Evolutionary conservation across 2,797 vertebrate genomes (phyloP), one percentile per base, ranked within the genome.

Genomic region (Distichodus sexfasciatus): DNA sequence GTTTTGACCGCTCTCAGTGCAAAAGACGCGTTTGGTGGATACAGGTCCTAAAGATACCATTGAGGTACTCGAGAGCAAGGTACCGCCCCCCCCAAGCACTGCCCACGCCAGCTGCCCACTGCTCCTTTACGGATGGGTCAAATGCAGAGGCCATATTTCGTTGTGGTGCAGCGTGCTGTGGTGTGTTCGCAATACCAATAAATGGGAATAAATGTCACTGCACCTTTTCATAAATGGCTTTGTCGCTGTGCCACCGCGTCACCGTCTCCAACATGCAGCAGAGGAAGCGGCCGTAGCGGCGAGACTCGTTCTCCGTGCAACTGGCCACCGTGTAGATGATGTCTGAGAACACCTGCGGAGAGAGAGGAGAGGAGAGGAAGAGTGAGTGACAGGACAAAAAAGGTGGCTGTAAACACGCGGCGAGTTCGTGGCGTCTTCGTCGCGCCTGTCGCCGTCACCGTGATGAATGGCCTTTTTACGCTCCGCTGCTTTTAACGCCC

Each of bases 271-370:
- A 84, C 97, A 99, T 99, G 84, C 95, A 98, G 88, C 96, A 99
- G 15, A 99, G 92, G 90, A 99, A 98, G 63, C 97, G 94, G n/a
- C 97, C 97, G 0, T 99, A 98, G 36, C 96, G 94, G 69, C 96
- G 95, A 35, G 97, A 97, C 92, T 99, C 97, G 43, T 99, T 99
- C 89, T 99, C 97, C 0, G 97, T 98, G 81, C 97, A 99, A 84
- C 97, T 99, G 76, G 97, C 97, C 63, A 99, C 97, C 0, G 96
- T 99, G 83, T 99, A 98, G 85, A 99, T 98, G 82, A 99, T 99
- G 74, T 98, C 97, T 10, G 97, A 99, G 79, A 99, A 99, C 62
- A 99, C 97, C 97, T 99, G 86, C 0, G 74, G n/a, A 47, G 31
- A 15, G 3, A 36, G 38, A 12, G 21, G n/a, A 7, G 2, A 50